Percentiles rank a stretch among this genome's conserved stretches.
Evolutionary conservation across 2,797 vertebrate genomes (phyloP).

Genomic region (Notolabrus celidotus): DNA sequence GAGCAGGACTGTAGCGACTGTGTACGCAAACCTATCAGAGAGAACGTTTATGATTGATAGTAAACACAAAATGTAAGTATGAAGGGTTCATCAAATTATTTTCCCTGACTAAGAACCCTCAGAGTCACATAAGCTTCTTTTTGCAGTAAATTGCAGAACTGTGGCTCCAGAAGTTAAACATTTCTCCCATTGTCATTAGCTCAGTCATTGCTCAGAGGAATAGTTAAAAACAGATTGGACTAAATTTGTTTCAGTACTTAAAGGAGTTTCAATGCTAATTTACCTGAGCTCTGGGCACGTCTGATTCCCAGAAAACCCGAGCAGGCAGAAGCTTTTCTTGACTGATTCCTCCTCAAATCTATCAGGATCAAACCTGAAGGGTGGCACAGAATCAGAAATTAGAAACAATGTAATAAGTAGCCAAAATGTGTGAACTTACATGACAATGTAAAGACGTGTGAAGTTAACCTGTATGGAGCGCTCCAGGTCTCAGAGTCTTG

Average conservation of each 20-base stretch:
- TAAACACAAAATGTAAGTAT: background rate
- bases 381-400: background rate
- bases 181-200: background rate
- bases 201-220: background rate
- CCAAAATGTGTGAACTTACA: no score
- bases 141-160: background rate
- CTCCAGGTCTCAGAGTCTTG: slow-evolving; percentile 93
- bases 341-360: slow-evolving; percentile 91
- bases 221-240: no score
- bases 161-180: background rate
- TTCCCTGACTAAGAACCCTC: background rate
- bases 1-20: slow-evolving; percentile 90
- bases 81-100: background rate
- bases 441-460: no score
- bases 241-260: background rate
- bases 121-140: background rate
- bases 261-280: background rate
- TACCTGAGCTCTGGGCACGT: slow-evolving; percentile 96
- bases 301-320: slow-evolving; percentile 95
- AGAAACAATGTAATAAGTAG: no score
- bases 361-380: slow-evolving; percentile 91
- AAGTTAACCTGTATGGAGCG: slow-evolving; percentile 88
- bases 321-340: slow-evolving; percentile 89
- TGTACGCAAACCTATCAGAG: slow-evolving; percentile 91
- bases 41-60: background rate